phyloP scores from a whole-genome alignment of 2,888 invertebrate species.

The Noctua comes region DNA sequence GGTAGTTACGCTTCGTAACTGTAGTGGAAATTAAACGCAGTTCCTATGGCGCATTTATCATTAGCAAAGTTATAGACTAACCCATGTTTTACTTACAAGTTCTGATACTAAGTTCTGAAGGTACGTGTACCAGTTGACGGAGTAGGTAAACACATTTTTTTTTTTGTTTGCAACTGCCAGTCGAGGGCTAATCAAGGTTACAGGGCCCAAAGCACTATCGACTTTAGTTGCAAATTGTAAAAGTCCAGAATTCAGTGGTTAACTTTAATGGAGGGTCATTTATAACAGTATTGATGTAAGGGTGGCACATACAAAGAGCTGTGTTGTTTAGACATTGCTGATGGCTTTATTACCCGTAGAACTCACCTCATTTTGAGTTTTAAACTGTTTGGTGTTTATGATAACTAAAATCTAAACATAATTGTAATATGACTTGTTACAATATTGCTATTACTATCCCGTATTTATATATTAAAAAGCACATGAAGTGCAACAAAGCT shows the following conservation, averaged over 20 bases:
- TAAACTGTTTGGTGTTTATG: not conserved
- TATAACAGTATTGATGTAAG: not conserved
- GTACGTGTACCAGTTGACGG: not conserved
- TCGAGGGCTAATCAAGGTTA: not conserved
- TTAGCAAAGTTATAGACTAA: not conserved
- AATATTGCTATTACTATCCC: not conserved
- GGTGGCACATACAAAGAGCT: not conserved
- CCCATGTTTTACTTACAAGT: no score
- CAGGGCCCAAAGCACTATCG: not conserved
- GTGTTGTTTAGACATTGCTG: not conserved
- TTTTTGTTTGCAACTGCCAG: not conserved
- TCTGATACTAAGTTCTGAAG: not conserved
- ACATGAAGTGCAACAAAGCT: not conserved
- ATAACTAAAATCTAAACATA: not conserved
- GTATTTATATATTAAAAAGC: not conserved
- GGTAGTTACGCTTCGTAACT: not conserved
- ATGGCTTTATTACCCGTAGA: not conserved
- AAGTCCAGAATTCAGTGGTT: not conserved
- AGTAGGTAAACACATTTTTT: not conserved
- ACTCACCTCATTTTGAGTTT: not conserved
- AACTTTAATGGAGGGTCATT: not conserved
- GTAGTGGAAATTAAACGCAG: no score
- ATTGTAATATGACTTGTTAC: not conserved
- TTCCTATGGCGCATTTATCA: not conserved
- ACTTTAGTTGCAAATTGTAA: conserved; percentile 2